Evolutionary conservation across 1,140 invertebrate species (phyloP), one percentile per base, ranked within the genome.

Genomic region (Nixonia krombeini): DNA sequence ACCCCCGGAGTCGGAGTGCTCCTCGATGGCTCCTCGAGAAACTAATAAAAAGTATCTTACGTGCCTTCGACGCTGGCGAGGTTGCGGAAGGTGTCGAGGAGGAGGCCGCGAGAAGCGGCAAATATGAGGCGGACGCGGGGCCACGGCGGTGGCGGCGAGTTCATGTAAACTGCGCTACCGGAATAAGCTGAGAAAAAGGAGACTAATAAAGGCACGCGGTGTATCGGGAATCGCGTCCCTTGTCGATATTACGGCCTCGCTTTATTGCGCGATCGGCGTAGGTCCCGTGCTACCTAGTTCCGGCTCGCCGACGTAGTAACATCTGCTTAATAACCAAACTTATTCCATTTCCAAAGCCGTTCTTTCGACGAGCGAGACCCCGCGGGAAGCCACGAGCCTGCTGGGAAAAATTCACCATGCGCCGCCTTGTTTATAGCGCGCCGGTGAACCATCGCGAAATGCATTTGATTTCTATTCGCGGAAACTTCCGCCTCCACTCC

Each of bases 261-360:
- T 62, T 70, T 70, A 72, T 75, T 75, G n/a, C n/a, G 66, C 57
- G 53, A 56, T 64, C 45, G 38, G 46, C 56, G 51, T n/a, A 65
- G 13, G n/a, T 47, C 28, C 23, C 45, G 21, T 47, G 13, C 12
- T 21, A 15, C 47, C 38, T 29, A 13, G 33, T 10, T 8, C 21
- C 33, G 58, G 31, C 12, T 33, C 50, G 44, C 17, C 41, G 21
- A 25, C 61, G 42, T 6, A 50, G 46, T 67, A 68, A 73, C 56
- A 75, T 72, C 56, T 73, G 70, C 75, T 80, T 78, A 77, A 80
- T 74, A 80, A 79, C 47, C 51, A 76, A 79, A 80, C 72, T 79
- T 79, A 70, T 79, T 75, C 74, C 67, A 76, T 78, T 78, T 75
- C 63, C 46, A 23, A 29, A 38, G 10, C n/a, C n/a, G n/a, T n/a